Base-by-base conservation (phyloP, 2,113 vertebrate genomes). In the Tragelaphus scriptus region DNA sequence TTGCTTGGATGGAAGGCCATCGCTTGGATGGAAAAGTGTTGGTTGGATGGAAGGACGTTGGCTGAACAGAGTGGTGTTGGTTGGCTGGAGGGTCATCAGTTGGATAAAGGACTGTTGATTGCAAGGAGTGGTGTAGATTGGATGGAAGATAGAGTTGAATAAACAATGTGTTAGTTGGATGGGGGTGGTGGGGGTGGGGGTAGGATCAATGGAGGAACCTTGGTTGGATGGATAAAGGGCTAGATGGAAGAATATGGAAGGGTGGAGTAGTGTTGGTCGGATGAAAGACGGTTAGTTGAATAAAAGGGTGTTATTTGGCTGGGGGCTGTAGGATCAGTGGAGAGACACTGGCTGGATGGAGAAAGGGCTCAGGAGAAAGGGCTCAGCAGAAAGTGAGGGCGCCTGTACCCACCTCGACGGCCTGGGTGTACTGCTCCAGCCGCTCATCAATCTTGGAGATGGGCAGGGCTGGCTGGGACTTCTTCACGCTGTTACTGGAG, bases 401-500 rank as follows among this genome's bases (percentile, higher is more conserved):
- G 12, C 8, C 28, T 1, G 23, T 1, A 0, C 19, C 0, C 55
- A 99, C 99, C 99, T 99, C 99, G 7, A 99, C 98, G 59, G 99
- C 99, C 91, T 99, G 99, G 0, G 99, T 99, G 95, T 99, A 99
- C 98, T 99, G 99, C 95, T 99, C 99, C 98, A 99, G 98, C 61
- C 99, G 99, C 97, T 99, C 99, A 12, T 99, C 99, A 0, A 99
- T 99, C 98, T 99, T 99, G 7, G 99, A 99, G 92, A 99, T 98
- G 6, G 99, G 98, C 13, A 99, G 93, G 6, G 99, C 99, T 1
- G 99, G 97, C 71, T 98, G 98, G 2, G 98, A 99, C 98, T 99
- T 99, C 99, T 99, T 99, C 81, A 99, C 94, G 55, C 97, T 99
- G 98, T 99, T 99, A 87, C 99, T 99, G 97, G 55, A 96, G 40